Conservation (phyloP, 2,797 vertebrate genomes). For the Malurus splendens region DNA sequence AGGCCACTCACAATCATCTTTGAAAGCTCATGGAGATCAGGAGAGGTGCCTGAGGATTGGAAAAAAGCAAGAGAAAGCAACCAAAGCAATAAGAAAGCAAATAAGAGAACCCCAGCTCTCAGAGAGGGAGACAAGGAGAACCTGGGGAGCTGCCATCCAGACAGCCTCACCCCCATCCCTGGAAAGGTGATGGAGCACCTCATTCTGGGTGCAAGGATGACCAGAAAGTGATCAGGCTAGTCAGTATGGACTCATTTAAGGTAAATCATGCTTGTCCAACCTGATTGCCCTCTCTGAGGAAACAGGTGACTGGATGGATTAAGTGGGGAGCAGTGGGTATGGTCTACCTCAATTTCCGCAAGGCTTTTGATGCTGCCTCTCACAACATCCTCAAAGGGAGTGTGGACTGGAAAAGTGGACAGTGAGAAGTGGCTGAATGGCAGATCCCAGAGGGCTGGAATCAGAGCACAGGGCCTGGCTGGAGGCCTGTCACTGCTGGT, state of each 20-base stretch:
- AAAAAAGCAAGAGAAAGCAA: background rate
- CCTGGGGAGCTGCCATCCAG: background rate
- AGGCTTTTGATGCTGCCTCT: background rate
- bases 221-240: background rate
- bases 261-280: background rate
- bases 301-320: background rate
- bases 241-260: background rate
- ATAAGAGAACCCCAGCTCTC: too few species aligned
- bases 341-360: accelerated
- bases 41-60: background rate
- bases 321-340: too few species aligned
- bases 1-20: background rate
- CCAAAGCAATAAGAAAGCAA: background rate
- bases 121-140: background rate
- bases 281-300: background rate
- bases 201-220: background rate
- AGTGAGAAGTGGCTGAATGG: background rate
- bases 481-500: background rate
- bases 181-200: background rate
- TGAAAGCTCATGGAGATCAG: background rate
- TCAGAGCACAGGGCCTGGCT: background rate
- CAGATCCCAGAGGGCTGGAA: background rate
- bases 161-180: background rate
- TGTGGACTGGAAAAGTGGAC: background rate
- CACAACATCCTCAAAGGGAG: background rate